A percentile compares a stretch with the other conserved stretches of the same genome.
phyloP scores from a whole-genome alignment of 92 coral and sea anemone genomes.

The Zoanthus solanderi region DNA sequence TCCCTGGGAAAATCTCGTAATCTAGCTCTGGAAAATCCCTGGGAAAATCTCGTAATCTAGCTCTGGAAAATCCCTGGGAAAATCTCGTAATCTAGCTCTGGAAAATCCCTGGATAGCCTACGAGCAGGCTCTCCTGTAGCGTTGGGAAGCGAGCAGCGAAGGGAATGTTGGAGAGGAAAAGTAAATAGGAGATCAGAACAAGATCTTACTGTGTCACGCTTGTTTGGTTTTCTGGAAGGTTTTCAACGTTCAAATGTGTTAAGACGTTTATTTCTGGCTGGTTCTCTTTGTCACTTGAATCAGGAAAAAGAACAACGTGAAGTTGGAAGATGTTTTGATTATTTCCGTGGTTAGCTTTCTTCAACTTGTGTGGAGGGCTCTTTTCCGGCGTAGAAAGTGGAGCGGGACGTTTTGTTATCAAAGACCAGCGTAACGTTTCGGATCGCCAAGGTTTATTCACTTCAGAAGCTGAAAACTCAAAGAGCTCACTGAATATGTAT shows the following conservation, averaged over 20 bases:
- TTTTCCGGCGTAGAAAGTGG: constrained; percentile 15
- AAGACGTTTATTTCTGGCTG: constrained; percentile 8
- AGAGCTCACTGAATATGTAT: constrained; percentile 2
- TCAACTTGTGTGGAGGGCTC: constrained; percentile 17
- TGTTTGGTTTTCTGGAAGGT: constrained; percentile 54
- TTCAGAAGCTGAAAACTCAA: neutral
- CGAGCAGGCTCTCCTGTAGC: too few relatives aligned
- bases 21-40: too few relatives aligned
- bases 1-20: too few relatives aligned
- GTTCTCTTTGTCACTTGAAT: constrained; percentile 26
- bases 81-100: too few relatives aligned
- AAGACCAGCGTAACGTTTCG: constrained; percentile 1
- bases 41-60: too few relatives aligned
- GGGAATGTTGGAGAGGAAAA: too few relatives aligned
- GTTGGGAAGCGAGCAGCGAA: too few relatives aligned
- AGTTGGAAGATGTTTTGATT: neutral
- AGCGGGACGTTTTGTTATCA: constrained; percentile 17
- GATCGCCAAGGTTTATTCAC: neutral
- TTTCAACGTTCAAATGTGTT: constrained; percentile 47
- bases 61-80: too few relatives aligned
- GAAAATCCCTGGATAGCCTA: too few relatives aligned
- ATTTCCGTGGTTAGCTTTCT: neutral
- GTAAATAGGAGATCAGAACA: too few relatives aligned
- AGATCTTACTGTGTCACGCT: constrained; percentile 44
- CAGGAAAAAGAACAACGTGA: constrained; percentile 41